Percentiles rank a stretch among this genome's conserved stretches.
These are phyloP conservation scores for Meleagris gallopavo DNA, from an alignment of 2,113 vertebrate genomes.

Conservation along the genomic window DNA sequence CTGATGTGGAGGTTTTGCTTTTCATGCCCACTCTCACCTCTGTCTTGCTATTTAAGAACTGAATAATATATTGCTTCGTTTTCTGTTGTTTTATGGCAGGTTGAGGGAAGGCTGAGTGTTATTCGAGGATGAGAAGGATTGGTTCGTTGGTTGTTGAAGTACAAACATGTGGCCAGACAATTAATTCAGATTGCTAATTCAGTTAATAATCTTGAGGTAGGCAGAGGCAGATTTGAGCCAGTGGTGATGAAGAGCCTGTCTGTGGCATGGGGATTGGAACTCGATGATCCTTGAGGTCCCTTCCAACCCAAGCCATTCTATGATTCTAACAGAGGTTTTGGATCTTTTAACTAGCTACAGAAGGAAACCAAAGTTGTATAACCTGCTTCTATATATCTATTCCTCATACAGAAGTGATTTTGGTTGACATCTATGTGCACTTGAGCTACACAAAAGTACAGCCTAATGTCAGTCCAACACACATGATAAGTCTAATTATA, in stretches of 20 bases:
- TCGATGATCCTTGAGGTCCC: too few relatives aligned
- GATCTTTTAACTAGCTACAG: not conserved
- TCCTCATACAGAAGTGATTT: not conserved
- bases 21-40: not conserved
- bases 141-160: not conserved
- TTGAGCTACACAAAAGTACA: not conserved
- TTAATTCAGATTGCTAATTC: not conserved
- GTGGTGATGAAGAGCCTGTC: not conserved
- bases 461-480: not conserved
- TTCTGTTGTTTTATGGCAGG: not conserved
- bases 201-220: slow-evolving; percentile 2
- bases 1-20: not conserved
- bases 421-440: not conserved
- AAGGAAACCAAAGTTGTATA: not conserved
- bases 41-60: not conserved
- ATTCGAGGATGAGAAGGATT: not conserved
- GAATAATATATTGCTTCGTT: not conserved
- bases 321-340: not conserved
- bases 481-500: not conserved
- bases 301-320: too few relatives aligned
- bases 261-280: too few relatives aligned
- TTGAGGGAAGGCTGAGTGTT: not conserved
- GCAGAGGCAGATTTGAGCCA: not conserved
- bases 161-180: not conserved
- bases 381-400: not conserved